Evolutionary conservation across 2,797 vertebrate genomes (phyloP).

Genomic region (Adrianichthys oophorus): DNA sequence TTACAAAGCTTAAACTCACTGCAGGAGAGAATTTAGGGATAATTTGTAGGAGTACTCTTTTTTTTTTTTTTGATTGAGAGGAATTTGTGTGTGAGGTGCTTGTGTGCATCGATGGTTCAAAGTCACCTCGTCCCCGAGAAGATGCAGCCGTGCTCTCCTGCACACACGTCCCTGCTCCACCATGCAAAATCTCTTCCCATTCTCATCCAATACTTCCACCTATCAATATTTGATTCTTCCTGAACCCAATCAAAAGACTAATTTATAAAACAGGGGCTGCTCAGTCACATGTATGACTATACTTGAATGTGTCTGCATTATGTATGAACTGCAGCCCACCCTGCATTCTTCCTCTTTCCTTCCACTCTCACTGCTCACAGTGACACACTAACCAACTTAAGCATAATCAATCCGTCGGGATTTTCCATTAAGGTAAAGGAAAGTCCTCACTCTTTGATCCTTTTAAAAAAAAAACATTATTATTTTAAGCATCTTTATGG

Average conservation of each 20-base stretch:
- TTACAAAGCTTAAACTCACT: no score
- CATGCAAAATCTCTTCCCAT: constrained; percentile 47
- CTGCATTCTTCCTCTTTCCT: constrained; percentile 4
- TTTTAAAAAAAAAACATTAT: not conserved
- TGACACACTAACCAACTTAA: constrained; percentile 76
- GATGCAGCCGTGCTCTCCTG: constrained; percentile 40
- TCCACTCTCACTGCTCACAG: constrained; percentile 33
- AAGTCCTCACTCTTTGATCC: constrained; percentile 55
- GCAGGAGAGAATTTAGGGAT: constrained; percentile 3
- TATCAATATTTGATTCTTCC: constrained; percentile 79
- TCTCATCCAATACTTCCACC: constrained; percentile 62
- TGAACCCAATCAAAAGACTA: constrained; percentile 72
- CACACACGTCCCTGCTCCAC: constrained; percentile 32
- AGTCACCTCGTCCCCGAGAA: constrained; percentile 78
- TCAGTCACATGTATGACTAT: constrained; percentile 70
- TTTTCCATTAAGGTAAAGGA: constrained; percentile 69
- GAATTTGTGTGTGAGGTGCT: constrained; percentile 33
- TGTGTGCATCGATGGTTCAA: constrained; percentile 65
- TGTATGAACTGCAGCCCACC: constrained; percentile 62
- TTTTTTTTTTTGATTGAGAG: constrained; percentile 57
- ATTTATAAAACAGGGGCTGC: constrained; percentile 65
- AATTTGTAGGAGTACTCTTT: constrained; percentile 52
- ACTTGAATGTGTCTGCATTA: constrained; percentile 72
- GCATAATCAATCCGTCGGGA: constrained; percentile 71
- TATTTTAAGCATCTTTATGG: constrained; percentile 27